Evolutionary conservation across 2,797 vertebrate genomes (phyloP).

Genomic region (Myoxocephalus aenaeus): DNA sequence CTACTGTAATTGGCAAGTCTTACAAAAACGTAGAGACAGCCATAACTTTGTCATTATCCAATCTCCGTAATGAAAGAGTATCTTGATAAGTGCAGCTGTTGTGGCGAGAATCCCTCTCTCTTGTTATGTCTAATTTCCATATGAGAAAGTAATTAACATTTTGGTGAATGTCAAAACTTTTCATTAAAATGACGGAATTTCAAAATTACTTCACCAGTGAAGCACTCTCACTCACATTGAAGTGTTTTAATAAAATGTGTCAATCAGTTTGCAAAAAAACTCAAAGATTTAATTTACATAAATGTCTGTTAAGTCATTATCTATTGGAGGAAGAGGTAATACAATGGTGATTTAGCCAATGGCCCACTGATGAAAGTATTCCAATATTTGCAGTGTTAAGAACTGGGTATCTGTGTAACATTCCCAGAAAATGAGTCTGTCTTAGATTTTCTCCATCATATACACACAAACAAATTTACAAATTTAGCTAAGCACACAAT

Average conservation of each 20-base stretch:
- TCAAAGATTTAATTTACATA: neutral
- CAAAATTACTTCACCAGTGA: neutral
- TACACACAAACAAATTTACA: too few species aligned
- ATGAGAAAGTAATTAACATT: constrained; percentile 52
- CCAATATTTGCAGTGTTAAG: neutral
- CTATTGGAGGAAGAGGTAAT: neutral
- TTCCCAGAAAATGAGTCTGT: neutral
- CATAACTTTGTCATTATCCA: constrained; percentile 64
- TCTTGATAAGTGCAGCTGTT: constrained; percentile 52
- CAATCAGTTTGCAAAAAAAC: neutral
- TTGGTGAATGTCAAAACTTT: constrained; percentile 50
- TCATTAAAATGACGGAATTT: constrained; percentile 30
- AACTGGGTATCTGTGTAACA: neutral
- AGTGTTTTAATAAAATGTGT: constrained; percentile 8
- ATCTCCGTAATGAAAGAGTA: constrained; percentile 60
- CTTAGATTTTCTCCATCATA: neutral
- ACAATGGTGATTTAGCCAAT: neutral
- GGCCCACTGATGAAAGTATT: neutral
- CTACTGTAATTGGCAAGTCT: constrained; percentile 45
- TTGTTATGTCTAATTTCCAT: constrained; percentile 40
- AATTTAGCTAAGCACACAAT: neutral
- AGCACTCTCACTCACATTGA: neutral
- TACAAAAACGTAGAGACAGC: constrained; percentile 22
- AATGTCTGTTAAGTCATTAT: neutral
- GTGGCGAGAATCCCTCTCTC: constrained; percentile 24